Evolutionary conservation across 2,888 invertebrate species (phyloP).

Genomic region (Cosmorhoe ocellata): DNA sequence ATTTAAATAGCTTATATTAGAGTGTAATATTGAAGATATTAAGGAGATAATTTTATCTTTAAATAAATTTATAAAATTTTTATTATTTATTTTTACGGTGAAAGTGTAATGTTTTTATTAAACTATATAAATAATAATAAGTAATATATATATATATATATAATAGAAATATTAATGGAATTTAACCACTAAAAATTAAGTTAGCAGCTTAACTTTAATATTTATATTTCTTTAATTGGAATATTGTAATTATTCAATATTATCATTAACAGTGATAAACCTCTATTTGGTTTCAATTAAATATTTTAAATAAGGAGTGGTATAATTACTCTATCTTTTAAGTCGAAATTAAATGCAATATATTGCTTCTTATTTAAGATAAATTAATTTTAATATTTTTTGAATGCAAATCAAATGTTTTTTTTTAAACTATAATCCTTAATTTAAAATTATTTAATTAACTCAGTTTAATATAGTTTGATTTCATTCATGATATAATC

Average conservation of each 20-base stretch:
- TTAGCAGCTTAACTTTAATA: slow-evolving; percentile 84
- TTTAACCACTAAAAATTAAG: slow-evolving; percentile 81
- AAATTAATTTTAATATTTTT: slow-evolving; percentile 64
- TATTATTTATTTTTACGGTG: slow-evolving; percentile 82
- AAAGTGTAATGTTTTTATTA: slow-evolving; percentile 86
- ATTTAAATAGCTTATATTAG: slow-evolving; percentile 67
- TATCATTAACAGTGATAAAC: slow-evolving; percentile 87
- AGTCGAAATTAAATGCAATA: slow-evolving; percentile 73
- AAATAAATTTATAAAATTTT: slow-evolving; percentile 54
- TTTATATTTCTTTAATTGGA: slow-evolving; percentile 84
- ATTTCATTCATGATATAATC: slow-evolving; percentile 67
- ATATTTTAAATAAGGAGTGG: slow-evolving; percentile 75
- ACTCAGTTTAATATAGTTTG: slow-evolving; percentile 71
- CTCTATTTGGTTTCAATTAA: slow-evolving; percentile 84
- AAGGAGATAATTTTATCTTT: slow-evolving; percentile 56
- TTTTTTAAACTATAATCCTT: slow-evolving; percentile 61
- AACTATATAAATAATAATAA: slow-evolving; percentile 80
- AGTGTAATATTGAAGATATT: slow-evolving; percentile 71
- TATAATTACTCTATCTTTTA: slow-evolving; percentile 67
- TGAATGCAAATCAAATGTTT: slow-evolving; percentile 72
- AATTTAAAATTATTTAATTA: slow-evolving; percentile 41
- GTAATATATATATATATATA: not conserved
- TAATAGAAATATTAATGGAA: slow-evolving; percentile 76
- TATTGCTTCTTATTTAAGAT: slow-evolving; percentile 83
- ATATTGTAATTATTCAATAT: slow-evolving; percentile 68